phyloP scores from a whole-genome alignment of 2,888 invertebrate species.

The Euphydryas editha region DNA sequence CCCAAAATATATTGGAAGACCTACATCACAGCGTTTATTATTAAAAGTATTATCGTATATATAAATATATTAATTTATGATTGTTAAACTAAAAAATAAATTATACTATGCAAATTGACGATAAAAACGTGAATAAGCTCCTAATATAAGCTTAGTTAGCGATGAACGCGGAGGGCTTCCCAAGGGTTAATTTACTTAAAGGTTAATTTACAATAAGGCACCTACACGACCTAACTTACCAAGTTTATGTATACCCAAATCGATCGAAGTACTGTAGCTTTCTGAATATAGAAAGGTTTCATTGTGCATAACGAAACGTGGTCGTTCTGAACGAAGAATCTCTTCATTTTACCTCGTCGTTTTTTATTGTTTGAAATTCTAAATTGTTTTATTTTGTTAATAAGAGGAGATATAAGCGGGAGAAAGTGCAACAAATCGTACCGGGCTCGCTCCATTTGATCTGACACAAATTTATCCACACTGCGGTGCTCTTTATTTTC shows the following conservation, averaged over 20 bases:
- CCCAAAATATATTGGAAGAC: constrained; percentile 23
- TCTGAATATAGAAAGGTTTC: constrained; percentile 41
- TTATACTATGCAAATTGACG: constrained; percentile 30
- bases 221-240: constrained; percentile 27
- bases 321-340: constrained; percentile 14
- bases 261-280: constrained; percentile 39
- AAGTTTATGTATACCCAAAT: constrained; percentile 35
- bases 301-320: constrained; percentile 26
- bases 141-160: constrained; percentile 27
- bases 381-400: constrained; percentile 49
- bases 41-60: background rate
- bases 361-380: constrained; percentile 47
- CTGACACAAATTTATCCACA: constrained; percentile 82
- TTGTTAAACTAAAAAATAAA: constrained; percentile 5
- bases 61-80: background rate
- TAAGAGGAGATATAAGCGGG: constrained; percentile 50
- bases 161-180: constrained; percentile 55
- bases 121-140: constrained; percentile 32
- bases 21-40: background rate
- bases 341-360: constrained; percentile 43
- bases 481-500: constrained; percentile 77
- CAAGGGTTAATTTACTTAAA: constrained; percentile 53
- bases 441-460: constrained; percentile 79
- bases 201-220: constrained; percentile 35
- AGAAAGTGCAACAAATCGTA: constrained; percentile 78